A percentile compares a stretch with the other conserved stretches of the same genome.
phyloP scores from a whole-genome alignment of 2,113 vertebrate species.

The Potamarius usumacintae region DNA sequence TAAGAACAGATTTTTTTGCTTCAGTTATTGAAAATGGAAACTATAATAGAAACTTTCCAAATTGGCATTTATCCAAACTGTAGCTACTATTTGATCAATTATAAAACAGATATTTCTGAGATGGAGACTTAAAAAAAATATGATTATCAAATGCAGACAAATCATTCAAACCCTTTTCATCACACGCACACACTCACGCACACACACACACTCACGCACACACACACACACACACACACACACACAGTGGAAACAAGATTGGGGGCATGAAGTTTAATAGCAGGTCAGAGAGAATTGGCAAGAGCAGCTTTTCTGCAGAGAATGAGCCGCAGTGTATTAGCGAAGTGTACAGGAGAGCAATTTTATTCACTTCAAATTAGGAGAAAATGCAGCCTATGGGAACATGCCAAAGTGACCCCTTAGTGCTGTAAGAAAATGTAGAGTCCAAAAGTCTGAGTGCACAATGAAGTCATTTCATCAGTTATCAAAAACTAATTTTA shows the following conservation, averaged over 20 bases:
- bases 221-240: background rate
- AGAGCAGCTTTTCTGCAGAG: background rate
- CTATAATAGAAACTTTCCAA: background rate
- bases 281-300: conserved; percentile 12
- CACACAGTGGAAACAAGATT: background rate
- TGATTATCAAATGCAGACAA: background rate
- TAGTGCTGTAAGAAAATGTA: background rate
- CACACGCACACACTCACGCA: background rate
- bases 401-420: conserved; percentile 4
- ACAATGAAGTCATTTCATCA: conserved; percentile 13
- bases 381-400: conserved; percentile 8
- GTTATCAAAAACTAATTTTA: conserved; percentile 1
- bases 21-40: background rate
- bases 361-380: conserved; percentile 26
- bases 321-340: background rate
- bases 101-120: background rate
- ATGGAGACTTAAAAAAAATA: background rate
- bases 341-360: conserved; percentile 5
- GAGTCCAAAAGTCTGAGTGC: background rate
- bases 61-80: background rate
- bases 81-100: background rate
- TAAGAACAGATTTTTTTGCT: background rate
- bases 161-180: too few species aligned
- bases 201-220: too few species aligned
- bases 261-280: conserved; percentile 17